Conservation (phyloP, 2,888 invertebrate genomes). For the Arrhopalites spinosus region DNA sequence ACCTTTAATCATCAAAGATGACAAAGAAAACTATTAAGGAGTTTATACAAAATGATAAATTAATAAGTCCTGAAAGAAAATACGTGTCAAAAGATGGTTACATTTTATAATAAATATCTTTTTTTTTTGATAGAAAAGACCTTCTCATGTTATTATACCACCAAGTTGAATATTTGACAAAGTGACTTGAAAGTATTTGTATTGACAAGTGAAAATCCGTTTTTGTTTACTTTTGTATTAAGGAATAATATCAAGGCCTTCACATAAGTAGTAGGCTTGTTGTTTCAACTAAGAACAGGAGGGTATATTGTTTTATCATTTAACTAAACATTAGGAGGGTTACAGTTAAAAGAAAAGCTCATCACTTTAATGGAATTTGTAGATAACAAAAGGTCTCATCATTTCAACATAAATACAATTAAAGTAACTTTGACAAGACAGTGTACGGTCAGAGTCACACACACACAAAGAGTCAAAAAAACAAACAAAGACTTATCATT, state of each 20-base stretch:
- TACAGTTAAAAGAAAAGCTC: conserved; percentile 27
- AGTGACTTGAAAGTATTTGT: too few relatives aligned
- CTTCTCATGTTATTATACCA: too few relatives aligned
- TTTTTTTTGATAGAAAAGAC: too few relatives aligned
- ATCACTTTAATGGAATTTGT: conserved; percentile 38
- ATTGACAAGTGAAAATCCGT: background rate
- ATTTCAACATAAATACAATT: background rate
- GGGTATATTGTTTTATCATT: background rate
- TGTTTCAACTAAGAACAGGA: background rate
- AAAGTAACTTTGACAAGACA: background rate
- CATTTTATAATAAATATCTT: too few relatives aligned
- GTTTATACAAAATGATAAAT: too few relatives aligned
- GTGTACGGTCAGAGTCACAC: background rate
- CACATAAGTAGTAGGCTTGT: background rate
- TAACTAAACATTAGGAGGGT: conserved; percentile 12
- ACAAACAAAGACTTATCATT: conserved; percentile 31
- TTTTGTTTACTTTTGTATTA: background rate
- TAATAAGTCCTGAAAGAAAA: too few relatives aligned
- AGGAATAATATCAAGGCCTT: background rate
- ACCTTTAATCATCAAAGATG: too few relatives aligned
- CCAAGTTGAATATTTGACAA: too few relatives aligned
- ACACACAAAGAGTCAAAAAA: conserved; percentile 23
- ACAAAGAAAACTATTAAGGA: too few relatives aligned
- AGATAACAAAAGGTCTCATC: conserved; percentile 14
- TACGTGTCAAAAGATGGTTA: too few relatives aligned